Evolutionary conservation across 2,113 vertebrate species (phyloP).

Genomic region (Coturnix japonica): DNA sequence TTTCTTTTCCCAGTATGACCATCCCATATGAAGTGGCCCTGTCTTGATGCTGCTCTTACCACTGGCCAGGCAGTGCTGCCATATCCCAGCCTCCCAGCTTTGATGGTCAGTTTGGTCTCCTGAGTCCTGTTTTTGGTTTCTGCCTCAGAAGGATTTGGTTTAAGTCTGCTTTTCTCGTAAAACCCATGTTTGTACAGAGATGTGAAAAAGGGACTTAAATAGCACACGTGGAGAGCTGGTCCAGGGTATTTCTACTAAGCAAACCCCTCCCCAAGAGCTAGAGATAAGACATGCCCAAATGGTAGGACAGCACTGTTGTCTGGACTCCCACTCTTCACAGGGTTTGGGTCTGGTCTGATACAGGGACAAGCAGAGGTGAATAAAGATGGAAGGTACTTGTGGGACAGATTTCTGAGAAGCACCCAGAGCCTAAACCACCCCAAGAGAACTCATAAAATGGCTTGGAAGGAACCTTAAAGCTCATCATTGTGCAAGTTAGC

Average conservation of each 20-base stretch:
- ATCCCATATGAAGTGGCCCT: not conserved
- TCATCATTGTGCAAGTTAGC: not conserved
- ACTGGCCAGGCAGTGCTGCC: not conserved
- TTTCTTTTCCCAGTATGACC: not conserved
- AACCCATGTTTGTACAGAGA: not conserved
- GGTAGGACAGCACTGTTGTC: not conserved
- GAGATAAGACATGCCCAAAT: not conserved
- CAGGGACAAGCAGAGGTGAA: not conserved
- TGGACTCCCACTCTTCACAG: not conserved
- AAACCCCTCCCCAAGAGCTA: not conserved
- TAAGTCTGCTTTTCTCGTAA: not conserved
- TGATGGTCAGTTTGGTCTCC: not conserved
- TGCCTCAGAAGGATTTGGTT: not conserved
- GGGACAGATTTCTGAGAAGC: not conserved
- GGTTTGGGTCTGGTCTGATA: not conserved
- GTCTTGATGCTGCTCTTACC: not conserved
- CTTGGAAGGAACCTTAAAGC: too few relatives aligned
- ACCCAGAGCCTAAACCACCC: not conserved
- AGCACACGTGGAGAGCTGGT: fast-evolving
- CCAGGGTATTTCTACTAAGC: not conserved
- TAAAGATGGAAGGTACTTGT: not conserved
- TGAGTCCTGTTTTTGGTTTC: not conserved
- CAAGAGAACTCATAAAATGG: not conserved
- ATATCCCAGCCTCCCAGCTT: too few relatives aligned
- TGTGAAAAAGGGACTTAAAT: not conserved